phyloP scores from a whole-genome alignment of 2,797 vertebrate species.

The Bradypodion ventrale region DNA sequence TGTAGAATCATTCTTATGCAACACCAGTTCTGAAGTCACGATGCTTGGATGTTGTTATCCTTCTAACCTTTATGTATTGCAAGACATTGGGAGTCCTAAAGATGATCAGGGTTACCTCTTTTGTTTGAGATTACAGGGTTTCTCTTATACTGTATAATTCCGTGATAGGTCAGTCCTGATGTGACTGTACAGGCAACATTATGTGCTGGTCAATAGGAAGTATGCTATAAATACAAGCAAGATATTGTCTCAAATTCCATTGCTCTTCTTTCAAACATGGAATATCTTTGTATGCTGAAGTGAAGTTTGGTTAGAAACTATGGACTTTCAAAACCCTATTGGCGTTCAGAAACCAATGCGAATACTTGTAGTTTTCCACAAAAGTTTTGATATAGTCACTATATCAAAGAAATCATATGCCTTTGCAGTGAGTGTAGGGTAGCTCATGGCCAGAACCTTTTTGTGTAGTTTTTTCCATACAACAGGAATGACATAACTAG shows the following conservation, averaged over 20 bases:
- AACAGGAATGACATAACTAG: too few relatives aligned
- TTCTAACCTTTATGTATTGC: background rate
- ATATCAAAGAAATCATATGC: background rate
- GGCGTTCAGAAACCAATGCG: background rate
- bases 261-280: background rate
- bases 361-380: background rate
- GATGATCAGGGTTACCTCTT: background rate
- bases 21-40: too few relatives aligned
- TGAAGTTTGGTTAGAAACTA: background rate
- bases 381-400: background rate
- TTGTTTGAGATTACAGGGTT: background rate
- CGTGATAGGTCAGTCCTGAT: background rate
- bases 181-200: background rate
- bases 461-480: too few relatives aligned
- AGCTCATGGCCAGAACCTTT: too few relatives aligned
- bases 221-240: background rate
- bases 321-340: background rate
- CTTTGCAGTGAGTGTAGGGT: background rate
- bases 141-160: background rate
- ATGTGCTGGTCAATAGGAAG: background rate
- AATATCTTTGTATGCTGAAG: background rate
- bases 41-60: background rate
- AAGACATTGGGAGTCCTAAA: background rate
- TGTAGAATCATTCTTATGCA: constrained; percentile 28
- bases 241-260: background rate